These are phyloP conservation scores for Furcifer pardalis DNA, from an alignment of 2,797 vertebrate genomes.

Conservation along the genomic window DNA sequence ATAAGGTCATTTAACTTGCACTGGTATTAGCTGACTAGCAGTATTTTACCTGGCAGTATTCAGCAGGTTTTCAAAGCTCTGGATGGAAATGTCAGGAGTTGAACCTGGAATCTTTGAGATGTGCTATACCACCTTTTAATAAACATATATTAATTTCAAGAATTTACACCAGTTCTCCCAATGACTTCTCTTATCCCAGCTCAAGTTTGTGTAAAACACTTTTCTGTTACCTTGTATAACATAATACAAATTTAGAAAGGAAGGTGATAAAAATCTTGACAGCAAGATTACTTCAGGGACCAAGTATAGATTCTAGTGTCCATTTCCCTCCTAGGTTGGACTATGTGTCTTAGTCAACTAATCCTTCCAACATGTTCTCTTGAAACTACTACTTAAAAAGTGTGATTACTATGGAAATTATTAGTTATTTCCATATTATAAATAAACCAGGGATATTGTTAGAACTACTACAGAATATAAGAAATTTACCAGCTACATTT, in stretches of 20 bases:
- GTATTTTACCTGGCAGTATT: not conserved
- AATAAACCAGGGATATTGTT: slow-evolving; percentile 69
- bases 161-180: not conserved
- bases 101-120: not conserved
- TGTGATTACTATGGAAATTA: slow-evolving; percentile 59
- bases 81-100: not conserved
- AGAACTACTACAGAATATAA: slow-evolving; percentile 50
- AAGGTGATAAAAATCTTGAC: slow-evolving; percentile 19
- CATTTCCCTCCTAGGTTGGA: slow-evolving; percentile 43
- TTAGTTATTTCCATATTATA: slow-evolving; percentile 66
- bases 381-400: slow-evolving; percentile 41
- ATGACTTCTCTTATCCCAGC: not conserved
- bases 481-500: slow-evolving; percentile 32
- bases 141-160: not conserved
- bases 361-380: slow-evolving; percentile 31
- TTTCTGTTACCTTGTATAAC: slow-evolving; percentile 18
- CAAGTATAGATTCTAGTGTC: slow-evolving; percentile 22
- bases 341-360: slow-evolving; percentile 47
- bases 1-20: not conserved
- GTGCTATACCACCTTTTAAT: not conserved
- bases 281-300: not conserved
- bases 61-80: not conserved
- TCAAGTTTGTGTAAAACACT: slow-evolving; percentile 10
- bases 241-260: slow-evolving; percentile 23
- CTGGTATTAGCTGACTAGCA: not conserved